Conservation (phyloP, 92 coral and sea anemone species). For the Scolanthus callimorphus region DNA sequence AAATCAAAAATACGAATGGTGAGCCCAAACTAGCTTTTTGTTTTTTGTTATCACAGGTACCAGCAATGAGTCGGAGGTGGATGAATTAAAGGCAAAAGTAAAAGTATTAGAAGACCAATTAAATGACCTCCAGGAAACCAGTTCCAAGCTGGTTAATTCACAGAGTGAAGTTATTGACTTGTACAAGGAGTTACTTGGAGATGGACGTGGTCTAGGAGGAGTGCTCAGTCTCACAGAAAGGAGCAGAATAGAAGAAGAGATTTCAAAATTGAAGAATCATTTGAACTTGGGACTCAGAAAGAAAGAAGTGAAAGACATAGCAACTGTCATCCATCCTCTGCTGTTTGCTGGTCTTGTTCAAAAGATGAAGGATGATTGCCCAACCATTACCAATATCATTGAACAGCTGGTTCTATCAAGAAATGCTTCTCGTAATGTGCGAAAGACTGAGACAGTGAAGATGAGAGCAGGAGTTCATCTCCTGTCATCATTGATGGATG, state of each 20-base stretch:
- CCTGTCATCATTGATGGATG: no score
- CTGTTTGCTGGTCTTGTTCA: constrained; percentile 22
- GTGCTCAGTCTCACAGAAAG: constrained; percentile 42
- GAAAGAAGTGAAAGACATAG: constrained; percentile 13
- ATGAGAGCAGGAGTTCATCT: no score
- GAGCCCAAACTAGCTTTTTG: no score
- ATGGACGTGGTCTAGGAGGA: constrained; percentile 33
- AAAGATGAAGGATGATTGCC: constrained; percentile 21
- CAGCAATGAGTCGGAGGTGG: no score
- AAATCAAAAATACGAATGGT: no score
- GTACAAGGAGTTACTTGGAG: constrained; percentile 2
- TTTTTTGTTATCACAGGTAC: no score
- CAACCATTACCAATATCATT: constrained; percentile 33
- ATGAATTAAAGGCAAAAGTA: no score
- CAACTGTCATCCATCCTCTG: constrained; percentile 14
- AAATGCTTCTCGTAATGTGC: no score
- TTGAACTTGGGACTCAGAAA: constrained; percentile 22
- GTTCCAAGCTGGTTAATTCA: background rate
- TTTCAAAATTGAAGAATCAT: constrained; percentile 26
- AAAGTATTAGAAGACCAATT: no score
- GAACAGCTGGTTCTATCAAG: no score
- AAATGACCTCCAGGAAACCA: no score
- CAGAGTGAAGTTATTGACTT: constrained; percentile 2
- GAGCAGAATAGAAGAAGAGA: constrained; percentile 15
- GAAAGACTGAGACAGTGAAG: no score